Evolutionary conservation across 2,797 vertebrate species (phyloP).

Genomic region (Chaetophractus vellerosus): DNA sequence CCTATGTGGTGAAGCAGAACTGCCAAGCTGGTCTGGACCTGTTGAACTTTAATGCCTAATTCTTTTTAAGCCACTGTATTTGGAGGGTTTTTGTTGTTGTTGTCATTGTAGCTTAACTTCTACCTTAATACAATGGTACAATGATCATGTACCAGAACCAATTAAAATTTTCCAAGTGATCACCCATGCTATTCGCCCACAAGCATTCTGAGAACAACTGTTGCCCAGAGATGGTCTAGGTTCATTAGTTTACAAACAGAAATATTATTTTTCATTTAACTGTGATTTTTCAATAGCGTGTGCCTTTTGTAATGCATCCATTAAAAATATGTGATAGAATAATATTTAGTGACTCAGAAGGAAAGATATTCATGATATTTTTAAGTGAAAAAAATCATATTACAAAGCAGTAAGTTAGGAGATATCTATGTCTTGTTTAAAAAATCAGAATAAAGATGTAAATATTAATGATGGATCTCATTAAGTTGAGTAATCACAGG

Average conservation of each 20-base stretch:
- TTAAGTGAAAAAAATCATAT: neutral
- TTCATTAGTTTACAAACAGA: conserved; percentile 28
- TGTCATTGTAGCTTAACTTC: neutral
- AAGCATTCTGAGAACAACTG: conserved; percentile 44
- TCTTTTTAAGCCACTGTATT: neutral
- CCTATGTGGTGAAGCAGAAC: neutral
- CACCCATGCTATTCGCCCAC: neutral
- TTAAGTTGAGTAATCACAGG: neutral
- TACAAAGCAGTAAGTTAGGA: conserved; percentile 25
- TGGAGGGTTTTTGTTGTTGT: neutral
- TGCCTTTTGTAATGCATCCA: conserved; percentile 19
- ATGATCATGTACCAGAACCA: neutral
- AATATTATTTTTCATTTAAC: neutral
- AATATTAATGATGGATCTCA: neutral
- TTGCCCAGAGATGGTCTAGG: conserved; percentile 18
- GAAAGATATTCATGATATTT: conserved; percentile 28
- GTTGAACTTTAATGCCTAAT: neutral
- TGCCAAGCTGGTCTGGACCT: neutral
- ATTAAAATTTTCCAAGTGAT: conserved; percentile 59
- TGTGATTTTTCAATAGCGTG: neutral
- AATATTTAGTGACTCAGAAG: neutral
- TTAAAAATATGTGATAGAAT: conserved; percentile 30
- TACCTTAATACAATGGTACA: neutral
- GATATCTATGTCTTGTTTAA: neutral
- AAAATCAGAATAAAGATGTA: neutral